Conservation (phyloP, 2,888 invertebrate genomes). For the Ennomos erosarius region DNA sequence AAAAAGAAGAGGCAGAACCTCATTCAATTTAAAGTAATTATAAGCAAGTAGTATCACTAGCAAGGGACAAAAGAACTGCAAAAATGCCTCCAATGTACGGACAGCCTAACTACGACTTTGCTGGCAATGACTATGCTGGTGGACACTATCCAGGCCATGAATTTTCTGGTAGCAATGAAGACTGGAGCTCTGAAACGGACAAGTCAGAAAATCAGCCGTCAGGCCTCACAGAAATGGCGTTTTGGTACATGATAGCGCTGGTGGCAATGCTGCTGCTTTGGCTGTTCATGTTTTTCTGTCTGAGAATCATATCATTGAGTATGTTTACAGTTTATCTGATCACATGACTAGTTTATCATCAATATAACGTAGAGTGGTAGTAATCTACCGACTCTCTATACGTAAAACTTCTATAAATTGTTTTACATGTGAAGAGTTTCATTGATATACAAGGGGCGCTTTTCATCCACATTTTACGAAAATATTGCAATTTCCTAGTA, state of each 20-base stretch:
- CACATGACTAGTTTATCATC: constrained; percentile 22
- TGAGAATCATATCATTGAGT: constrained; percentile 67
- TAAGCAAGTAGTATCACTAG: background rate
- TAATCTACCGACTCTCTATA: too few species aligned
- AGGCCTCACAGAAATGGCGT: constrained; percentile 59
- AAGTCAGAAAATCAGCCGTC: constrained; percentile 44
- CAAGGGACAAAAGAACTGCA: constrained; percentile 2
- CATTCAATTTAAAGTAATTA: background rate
- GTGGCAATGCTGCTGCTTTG: constrained; percentile 66
- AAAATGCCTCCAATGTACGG: constrained; percentile 70
- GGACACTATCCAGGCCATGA: too few species aligned
- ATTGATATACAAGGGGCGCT: too few species aligned
- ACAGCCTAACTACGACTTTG: constrained; percentile 55
- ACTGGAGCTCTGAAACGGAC: constrained; percentile 35
- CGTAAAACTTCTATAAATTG: too few species aligned
- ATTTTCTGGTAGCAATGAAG: constrained; percentile 43
- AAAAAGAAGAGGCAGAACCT: too few species aligned
- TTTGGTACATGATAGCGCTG: constrained; percentile 72
- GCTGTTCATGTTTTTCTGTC: constrained; percentile 69
- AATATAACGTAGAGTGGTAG: too few species aligned
- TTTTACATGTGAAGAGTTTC: too few species aligned
- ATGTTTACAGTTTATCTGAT: constrained; percentile 37
- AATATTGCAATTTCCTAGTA: too few species aligned
- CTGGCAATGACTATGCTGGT: constrained; percentile 14
- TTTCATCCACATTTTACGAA: too few species aligned